phyloP scores from a whole-genome alignment of 2,888 invertebrate genomes.

The Tinea semifulvella region DNA sequence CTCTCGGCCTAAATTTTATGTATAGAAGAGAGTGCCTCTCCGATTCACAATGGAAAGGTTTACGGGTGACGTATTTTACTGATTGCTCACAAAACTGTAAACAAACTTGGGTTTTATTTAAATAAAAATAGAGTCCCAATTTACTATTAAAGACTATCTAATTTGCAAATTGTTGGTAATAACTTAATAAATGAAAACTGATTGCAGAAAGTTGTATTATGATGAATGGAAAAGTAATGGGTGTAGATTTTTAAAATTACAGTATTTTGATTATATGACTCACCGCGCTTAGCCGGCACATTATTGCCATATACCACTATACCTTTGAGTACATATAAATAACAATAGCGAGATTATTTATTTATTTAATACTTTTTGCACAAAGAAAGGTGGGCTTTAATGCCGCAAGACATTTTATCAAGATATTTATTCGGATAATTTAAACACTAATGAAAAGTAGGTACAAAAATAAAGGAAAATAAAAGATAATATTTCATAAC shows the following conservation, averaged over 20 bases:
- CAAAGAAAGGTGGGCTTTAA: too few species aligned
- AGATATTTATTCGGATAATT: too few species aligned
- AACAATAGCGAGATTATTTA: too few species aligned
- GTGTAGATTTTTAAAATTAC: background rate
- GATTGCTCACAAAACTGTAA: slow-evolving; percentile 26
- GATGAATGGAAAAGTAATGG: slow-evolving; percentile 2
- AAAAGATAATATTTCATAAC: too few species aligned
- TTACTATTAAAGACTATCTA: background rate
- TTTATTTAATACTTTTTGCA: too few species aligned
- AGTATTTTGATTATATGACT: background rate
- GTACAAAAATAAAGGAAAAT: too few species aligned
- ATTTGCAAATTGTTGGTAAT: slow-evolving; percentile 38
- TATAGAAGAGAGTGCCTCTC: slow-evolving; percentile 15
- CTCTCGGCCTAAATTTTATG: slow-evolving; percentile 13
- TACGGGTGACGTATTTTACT: slow-evolving; percentile 34
- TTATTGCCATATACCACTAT: too few species aligned
- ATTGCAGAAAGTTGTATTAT: slow-evolving; percentile 24
- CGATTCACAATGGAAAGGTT: slow-evolving; percentile 30
- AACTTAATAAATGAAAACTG: slow-evolving; percentile 31
- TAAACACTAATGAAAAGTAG: too few species aligned
- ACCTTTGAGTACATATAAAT: too few species aligned
- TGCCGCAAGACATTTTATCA: too few species aligned
- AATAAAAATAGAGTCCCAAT: background rate
- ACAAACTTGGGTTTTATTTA: background rate
- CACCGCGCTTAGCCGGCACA: too few species aligned